Conservation (phyloP, 2,888 invertebrate species). For the Crioceris asparagi region DNA sequence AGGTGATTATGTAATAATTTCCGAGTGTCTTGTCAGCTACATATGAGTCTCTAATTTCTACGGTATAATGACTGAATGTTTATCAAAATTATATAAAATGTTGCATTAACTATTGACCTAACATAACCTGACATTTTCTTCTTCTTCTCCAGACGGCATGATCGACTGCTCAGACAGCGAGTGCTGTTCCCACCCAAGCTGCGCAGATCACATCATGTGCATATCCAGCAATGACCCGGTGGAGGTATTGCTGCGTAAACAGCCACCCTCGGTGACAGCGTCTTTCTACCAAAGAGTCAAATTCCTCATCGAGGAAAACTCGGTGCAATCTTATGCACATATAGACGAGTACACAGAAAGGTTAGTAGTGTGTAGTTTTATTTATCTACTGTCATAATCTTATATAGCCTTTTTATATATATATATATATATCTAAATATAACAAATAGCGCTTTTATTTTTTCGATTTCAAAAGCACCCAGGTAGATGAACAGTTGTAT, state of each 20-base stretch:
- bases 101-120: too few species aligned
- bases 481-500: too few species aligned
- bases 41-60: too few species aligned
- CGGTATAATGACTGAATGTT: too few species aligned
- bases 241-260: conserved; percentile 89
- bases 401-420: too few species aligned
- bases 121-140: background rate
- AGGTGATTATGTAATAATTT: too few species aligned
- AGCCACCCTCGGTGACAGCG: conserved; percentile 92
- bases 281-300: conserved; percentile 96
- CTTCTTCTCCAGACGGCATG: conserved; percentile 72
- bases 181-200: conserved; percentile 84
- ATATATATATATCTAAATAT: too few species aligned
- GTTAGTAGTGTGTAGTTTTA: conserved; percentile 50
- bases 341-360: conserved; percentile 97
- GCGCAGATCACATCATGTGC: conserved; percentile 88
- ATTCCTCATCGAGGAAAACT: conserved; percentile 96
- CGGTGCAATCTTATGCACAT: conserved; percentile 96
- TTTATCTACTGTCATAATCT: too few species aligned
- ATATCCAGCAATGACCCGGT: conserved; percentile 93
- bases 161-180: conserved; percentile 98
- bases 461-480: too few species aligned
- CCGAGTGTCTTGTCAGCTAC: too few species aligned
- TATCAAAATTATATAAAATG: too few species aligned
- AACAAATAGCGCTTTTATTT: too few species aligned